phyloP scores from a whole-genome alignment of 2,888 invertebrate genomes.

The Spilarctia lutea region DNA sequence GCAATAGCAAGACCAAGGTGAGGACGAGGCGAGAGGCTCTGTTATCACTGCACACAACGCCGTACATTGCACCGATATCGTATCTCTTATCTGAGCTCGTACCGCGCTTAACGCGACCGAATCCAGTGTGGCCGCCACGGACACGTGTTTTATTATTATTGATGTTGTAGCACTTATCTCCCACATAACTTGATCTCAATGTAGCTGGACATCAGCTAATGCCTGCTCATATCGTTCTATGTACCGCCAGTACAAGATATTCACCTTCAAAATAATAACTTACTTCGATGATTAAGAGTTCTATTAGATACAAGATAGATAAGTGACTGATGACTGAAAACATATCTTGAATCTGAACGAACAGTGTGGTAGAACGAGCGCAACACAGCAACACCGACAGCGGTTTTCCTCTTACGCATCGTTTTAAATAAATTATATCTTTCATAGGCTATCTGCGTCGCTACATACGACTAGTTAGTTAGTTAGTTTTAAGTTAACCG shows the following conservation, averaged over 20 bases:
- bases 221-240: not conserved
- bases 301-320: not conserved
- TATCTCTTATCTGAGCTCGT: constrained; percentile 4
- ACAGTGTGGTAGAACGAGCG: not conserved
- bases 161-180: not conserved
- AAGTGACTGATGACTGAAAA: too few relatives aligned
- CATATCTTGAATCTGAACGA: not conserved
- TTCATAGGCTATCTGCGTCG: not conserved
- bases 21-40: not conserved
- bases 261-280: not conserved
- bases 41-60: not conserved
- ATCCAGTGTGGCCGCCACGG: not conserved
- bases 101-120: not conserved
- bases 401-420: not conserved
- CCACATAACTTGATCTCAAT: not conserved
- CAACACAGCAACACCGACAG: not conserved
- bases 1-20: not conserved
- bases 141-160: not conserved
- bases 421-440: not conserved
- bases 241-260: not conserved
- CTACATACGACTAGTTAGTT: not conserved
- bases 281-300: not conserved
- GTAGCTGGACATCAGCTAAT: not conserved
- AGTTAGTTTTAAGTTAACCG: too few relatives aligned
- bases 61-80: not conserved